Conservation (phyloP, 1,140 invertebrate genomes). For the Brachionus calyciflorus region DNA sequence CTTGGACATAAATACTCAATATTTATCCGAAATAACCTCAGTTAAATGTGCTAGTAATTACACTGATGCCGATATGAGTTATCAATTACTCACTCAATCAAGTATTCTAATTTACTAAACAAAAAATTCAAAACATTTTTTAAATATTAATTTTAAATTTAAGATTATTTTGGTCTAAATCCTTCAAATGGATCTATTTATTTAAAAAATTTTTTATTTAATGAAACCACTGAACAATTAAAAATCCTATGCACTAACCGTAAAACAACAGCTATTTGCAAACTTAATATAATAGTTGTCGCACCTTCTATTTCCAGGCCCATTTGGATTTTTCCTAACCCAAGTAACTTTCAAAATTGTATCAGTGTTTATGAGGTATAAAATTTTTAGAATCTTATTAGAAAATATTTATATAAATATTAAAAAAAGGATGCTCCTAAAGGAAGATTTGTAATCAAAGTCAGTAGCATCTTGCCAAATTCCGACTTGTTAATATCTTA, state of each 20-base stretch:
- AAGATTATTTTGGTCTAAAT: not conserved
- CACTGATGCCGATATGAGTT: not conserved
- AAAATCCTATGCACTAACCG: constrained; percentile 15
- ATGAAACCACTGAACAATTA: not conserved
- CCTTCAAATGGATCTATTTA: not conserved
- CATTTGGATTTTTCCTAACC: constrained; percentile 23
- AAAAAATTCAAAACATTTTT: too few species aligned
- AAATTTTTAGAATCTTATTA: too few species aligned
- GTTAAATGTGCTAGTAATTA: constrained; percentile 13
- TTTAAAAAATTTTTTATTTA: not conserved
- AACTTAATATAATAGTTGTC: not conserved
- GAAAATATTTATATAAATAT: too few species aligned
- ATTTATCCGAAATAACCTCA: not conserved
- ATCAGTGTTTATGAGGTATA: constrained; percentile 12
- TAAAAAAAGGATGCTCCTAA: not conserved
- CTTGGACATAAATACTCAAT: not conserved
- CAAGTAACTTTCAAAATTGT: not conserved
- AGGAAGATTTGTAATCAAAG: not conserved
- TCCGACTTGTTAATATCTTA: not conserved
- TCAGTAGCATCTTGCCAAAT: not conserved
- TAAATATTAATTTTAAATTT: not conserved
- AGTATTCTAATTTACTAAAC: not conserved
- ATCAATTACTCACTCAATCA: not conserved
- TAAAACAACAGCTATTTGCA: not conserved
- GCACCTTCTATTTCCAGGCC: not conserved